Base-by-base conservation (phyloP, 1,140 invertebrate species). In the Penaeus vannamei region DNA sequence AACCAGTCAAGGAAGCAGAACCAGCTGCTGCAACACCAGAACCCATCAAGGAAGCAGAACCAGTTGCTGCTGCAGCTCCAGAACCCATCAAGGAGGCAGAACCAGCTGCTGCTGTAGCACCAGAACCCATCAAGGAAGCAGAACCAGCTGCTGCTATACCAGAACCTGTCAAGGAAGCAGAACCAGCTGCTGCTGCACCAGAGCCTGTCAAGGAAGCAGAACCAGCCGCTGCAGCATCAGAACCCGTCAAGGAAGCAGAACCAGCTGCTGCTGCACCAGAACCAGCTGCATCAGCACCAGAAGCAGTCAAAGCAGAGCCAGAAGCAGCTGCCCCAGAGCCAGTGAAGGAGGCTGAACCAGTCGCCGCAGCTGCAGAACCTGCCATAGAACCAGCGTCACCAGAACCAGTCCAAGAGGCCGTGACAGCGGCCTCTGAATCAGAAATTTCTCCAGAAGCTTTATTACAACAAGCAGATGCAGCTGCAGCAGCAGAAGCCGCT, bases 191-290 rank as follows among this genome's bases (percentile, higher is more conserved):
- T 0, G 53, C 53, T 53, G 53, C 53, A 17, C 53, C 53, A 14
- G 53, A 53, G 14, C 53, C 53, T 14, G 53, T 53, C 29, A 19
- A 53, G n/a, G 26, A 32, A 61, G 81, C 81, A 61, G 10, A 20
- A 29, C 36, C 81, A 60, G n/a, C 5, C 29, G 36, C 80, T 36
- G 53, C 53, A 14, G 53, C 53, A 53, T 8, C 46, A 12, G 46
- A 53, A 53, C 46, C 46, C 5, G 29, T 60, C 29, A 26, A 20
- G 32, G 79, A 59, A 42, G 60, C 36, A 42, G 36, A 76, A 79
- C 7, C 36, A 42, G 62, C 29, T 61, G 81, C 81, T 10, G 26
- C 23, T 32, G 77, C 36, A 81, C 29, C 76, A 53, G 81, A 86
- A 36, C 53, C 53, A 84, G 20, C 42, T 60, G n/a, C n/a, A 23